phyloP scores from a whole-genome alignment of 2,888 invertebrate species.

The Hydropsyche betteni region DNA sequence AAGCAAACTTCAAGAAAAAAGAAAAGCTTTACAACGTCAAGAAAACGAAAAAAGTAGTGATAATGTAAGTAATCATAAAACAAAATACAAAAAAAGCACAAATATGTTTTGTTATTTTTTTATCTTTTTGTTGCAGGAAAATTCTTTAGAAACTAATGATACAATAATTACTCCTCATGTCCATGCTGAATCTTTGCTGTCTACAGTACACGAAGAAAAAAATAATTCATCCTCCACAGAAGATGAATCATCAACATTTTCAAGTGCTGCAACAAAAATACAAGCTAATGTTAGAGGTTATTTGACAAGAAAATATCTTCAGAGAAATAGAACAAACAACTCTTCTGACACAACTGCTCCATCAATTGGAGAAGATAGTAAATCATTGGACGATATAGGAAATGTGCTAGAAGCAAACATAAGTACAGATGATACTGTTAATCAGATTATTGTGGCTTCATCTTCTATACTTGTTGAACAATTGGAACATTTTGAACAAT shows the following conservation, averaged over 20 bases:
- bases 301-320: slow-evolving; percentile 68
- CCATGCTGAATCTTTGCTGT: slow-evolving; percentile 53
- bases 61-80: slow-evolving; percentile 3
- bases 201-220: slow-evolving; percentile 67
- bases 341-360: slow-evolving; percentile 58
- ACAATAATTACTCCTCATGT: not conserved
- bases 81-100: not conserved
- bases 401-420: slow-evolving; percentile 35
- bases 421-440: slow-evolving; percentile 46
- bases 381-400: slow-evolving; percentile 53
- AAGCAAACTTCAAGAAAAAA: slow-evolving; percentile 1
- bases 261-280: slow-evolving; percentile 71
- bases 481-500: slow-evolving; percentile 49
- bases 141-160: not conserved
- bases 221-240: slow-evolving; percentile 63
- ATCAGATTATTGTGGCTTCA: slow-evolving; percentile 46
- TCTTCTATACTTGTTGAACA: slow-evolving; percentile 48
- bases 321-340: slow-evolving; percentile 60
- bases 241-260: slow-evolving; percentile 62
- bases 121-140: slow-evolving; percentile 7
- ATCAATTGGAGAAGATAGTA: slow-evolving; percentile 59
- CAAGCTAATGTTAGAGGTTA: slow-evolving; percentile 76
- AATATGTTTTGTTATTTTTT: not conserved
- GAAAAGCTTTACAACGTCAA: slow-evolving; percentile 20
- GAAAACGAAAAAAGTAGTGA: not conserved